These are phyloP conservation scores for Lepidochrysops patricia DNA, from an alignment of 2,888 invertebrate genomes.

Conservation along the genomic window DNA sequence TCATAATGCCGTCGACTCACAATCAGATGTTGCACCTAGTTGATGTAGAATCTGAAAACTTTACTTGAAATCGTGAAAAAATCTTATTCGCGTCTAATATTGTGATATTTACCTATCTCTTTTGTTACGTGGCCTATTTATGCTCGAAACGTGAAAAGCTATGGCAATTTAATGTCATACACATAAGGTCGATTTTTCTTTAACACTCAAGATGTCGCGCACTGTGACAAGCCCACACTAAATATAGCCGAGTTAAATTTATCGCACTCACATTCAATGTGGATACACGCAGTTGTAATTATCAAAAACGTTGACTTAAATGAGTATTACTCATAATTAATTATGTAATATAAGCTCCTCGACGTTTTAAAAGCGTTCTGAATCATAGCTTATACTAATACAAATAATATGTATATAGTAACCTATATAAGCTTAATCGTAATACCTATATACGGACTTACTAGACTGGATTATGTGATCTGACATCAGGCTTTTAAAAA, in stretches of 20 bases:
- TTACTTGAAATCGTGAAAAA: conserved; percentile 5
- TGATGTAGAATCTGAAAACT: background rate
- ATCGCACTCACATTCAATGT: conserved; percentile 48
- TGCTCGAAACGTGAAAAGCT: conserved; percentile 13
- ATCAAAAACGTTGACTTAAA: conserved; percentile 19
- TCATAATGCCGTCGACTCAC: background rate
- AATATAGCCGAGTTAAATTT: conserved; percentile 58
- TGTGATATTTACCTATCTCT: conserved; percentile 4
- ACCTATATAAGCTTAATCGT: no score
- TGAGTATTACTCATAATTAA: conserved; percentile 15
- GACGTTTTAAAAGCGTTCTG: background rate
- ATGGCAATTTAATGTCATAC: conserved; percentile 13
- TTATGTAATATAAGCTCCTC: conserved; percentile 5
- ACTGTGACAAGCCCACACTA: conserved; percentile 54
- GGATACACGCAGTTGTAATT: conserved; percentile 25
- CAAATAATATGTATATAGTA: no score
- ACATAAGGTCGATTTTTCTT: conserved; percentile 24
- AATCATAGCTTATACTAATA: background rate
- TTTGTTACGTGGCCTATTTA: conserved; percentile 24
- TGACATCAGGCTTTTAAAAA: no score
- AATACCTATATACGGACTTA: no score
- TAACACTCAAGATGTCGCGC: conserved; percentile 46
- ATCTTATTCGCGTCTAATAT: background rate
- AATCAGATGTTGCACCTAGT: background rate
- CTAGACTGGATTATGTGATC: no score